These are phyloP conservation scores for Bombus soroeensis DNA, from an alignment of 1,140 invertebrate species.

Conservation along the genomic window DNA sequence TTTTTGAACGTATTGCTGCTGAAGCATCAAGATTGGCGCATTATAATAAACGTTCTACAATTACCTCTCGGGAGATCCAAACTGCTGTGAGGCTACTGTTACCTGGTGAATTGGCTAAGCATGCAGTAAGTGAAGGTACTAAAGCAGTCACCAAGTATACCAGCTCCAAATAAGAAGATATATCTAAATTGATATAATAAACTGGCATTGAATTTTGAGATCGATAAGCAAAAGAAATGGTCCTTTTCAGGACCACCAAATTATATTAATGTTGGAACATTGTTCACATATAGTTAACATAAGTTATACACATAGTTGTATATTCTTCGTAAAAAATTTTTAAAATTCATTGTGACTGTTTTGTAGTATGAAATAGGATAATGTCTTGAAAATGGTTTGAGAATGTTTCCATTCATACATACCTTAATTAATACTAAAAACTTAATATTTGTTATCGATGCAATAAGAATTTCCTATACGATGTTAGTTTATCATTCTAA, in stretches of 20 bases:
- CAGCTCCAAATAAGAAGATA: conserved; percentile 81
- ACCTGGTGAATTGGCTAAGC: conserved; percentile 85
- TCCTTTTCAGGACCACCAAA: conserved; percentile 74
- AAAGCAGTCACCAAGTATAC: conserved; percentile 86
- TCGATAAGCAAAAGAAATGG: conserved; percentile 22
- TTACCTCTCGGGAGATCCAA: conserved; percentile 60
- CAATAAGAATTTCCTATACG: too few species aligned
- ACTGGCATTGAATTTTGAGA: too few species aligned
- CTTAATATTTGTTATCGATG: background rate
- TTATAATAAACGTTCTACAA: conserved; percentile 85
- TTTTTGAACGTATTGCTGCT: conserved; percentile 88
- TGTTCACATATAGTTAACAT: background rate
- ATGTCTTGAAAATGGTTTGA: background rate
- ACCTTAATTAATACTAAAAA: background rate
- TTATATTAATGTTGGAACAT: background rate
- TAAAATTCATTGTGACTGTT: background rate
- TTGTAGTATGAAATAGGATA: background rate
- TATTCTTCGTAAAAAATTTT: background rate
- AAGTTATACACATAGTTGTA: too few species aligned
- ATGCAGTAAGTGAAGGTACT: conserved; percentile 84
- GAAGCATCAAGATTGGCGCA: conserved; percentile 88
- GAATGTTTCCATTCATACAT: background rate
- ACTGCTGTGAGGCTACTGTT: conserved; percentile 83
- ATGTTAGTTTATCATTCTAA: background rate
- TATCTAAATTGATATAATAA: background rate